Base-by-base conservation (phyloP, 2,797 vertebrate species). In the Rhinogobio ventralis region DNA sequence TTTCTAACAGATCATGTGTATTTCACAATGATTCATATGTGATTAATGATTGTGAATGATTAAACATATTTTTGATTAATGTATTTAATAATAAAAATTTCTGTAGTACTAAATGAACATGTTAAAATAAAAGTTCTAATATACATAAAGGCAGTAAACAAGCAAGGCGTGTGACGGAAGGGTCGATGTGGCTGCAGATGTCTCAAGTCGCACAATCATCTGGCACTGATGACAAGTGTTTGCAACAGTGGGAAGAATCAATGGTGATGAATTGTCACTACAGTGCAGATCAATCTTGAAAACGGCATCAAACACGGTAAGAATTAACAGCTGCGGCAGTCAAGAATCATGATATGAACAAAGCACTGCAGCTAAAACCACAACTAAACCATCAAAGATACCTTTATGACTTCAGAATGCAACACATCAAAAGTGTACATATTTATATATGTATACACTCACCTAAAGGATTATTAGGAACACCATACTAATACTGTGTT, bases 241-340 rank as follows among this genome's bases (percentile, higher is more conserved):
- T 79, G 76, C 42, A n/a, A 46, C 42, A 53, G 46, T 19, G 20
- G 66, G 57, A 66, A 33, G 85, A 89, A 83, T 85, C 74, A 30
- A 74, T 53, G n/a, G 7, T 83, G 86, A 89, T 87, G 81, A 60
- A 85, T 78, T 85, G 46, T 81, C 57, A 82, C 76, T 85, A 72
- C 39, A 73, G 39, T 25, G 64, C 5, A 25, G 76, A 76, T 87
- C 83, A 83, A 87, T 83, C 80, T 57, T 10, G 11, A 36, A 82
- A 79, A 71, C 67, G 7, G 60, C 13, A 4, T 73, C 39, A 33
- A 53, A 75, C 20, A 55, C 9, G 2, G 17, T 81, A 15, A 64
- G 42, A 30, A 51, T 36, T 23, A 64, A 64, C 7, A 82, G 49
- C 51, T 62, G 68, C 11, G 15, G 25, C 25, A 33, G 19, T 33